Evolutionary conservation across 2,797 vertebrate genomes (phyloP).

Genomic region (Cryptoprocta ferox): DNA sequence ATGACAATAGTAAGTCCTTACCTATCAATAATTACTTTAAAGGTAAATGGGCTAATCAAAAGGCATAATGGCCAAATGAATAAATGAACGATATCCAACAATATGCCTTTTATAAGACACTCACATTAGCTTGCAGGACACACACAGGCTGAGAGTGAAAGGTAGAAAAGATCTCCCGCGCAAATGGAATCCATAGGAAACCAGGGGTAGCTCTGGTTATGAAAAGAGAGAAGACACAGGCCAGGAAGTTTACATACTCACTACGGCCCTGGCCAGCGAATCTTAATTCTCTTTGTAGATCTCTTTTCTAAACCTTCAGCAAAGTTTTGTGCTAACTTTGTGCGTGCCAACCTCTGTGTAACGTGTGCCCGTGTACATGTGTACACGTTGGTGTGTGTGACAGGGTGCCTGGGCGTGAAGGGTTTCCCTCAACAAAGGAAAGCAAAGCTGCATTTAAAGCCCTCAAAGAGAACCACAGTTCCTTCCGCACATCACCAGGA

Average conservation of each 20-base stretch:
- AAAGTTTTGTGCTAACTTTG: background rate
- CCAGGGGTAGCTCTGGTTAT: background rate
- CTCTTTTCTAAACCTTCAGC: background rate
- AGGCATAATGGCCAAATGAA: background rate
- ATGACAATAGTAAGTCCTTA: background rate
- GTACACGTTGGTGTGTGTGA: background rate
- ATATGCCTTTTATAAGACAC: background rate
- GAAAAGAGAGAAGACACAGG: background rate
- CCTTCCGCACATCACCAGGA: background rate
- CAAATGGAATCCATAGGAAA: background rate
- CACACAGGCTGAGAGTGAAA: background rate
- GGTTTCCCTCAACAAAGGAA: background rate
- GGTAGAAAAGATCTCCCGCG: background rate
- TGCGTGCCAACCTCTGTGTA: background rate
- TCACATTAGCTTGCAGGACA: background rate
- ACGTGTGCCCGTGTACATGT: rapidly evolving
- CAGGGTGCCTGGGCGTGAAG: background rate
- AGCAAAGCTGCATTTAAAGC: background rate
- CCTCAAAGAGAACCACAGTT: background rate
- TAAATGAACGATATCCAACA: background rate
- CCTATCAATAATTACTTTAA: background rate
- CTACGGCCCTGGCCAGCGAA: background rate
- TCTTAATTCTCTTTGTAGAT: background rate
- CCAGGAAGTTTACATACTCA: background rate
- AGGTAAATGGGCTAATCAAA: background rate